Evolutionary conservation across 1,140 invertebrate genomes (phyloP), one percentile per base, ranked within the genome.

Genomic region (Aphelinus atriplicis): DNA sequence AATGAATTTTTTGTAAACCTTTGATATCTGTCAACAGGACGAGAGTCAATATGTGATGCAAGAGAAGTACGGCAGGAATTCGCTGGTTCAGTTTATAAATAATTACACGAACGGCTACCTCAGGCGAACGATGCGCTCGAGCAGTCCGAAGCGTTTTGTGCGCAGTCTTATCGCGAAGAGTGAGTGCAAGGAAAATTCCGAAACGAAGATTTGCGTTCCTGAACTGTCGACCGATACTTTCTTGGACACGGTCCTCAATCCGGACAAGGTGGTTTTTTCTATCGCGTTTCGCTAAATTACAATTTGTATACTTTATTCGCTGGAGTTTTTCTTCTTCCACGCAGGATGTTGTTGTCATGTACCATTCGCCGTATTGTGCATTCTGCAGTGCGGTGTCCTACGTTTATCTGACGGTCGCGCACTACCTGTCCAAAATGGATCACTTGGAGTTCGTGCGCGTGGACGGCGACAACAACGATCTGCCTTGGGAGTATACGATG

Each of bases 401-500:
- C 77, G 90, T 91, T 70, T 92, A 91, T 77, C 87, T 94, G 60
- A 89, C 90, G 51, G 87, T 93, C 26, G 92, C 94, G n/a, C 85
- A 90, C 82, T 90, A 91, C 70, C 90, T 94, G 56, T 81, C 84
- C 3, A 81, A 87, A 65, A 88, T 92, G 78, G 81, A 88, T 63
- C 86, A 89, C 80, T 82, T 94, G 6, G 80, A 85, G 60, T 92
- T 95, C 80, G 90, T 90, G 9, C 90, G 93, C 61, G 90, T 96
- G n/a, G 94, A 96, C 87, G 94, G 92, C 10, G 92, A 94, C 79
- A 89, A 89, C 1, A 94, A 96, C 87, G 94, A 95, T 87, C 87
- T 96, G 68, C 93, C 94, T 2, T 95, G 94, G 94, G 91, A 94
- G 81, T 95, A 92, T 84, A 93, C 91, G 46, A 92, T 93, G 85